phyloP scores from a whole-genome alignment of 1,140 invertebrate genomes.

The Calliopsis andreniformis region DNA sequence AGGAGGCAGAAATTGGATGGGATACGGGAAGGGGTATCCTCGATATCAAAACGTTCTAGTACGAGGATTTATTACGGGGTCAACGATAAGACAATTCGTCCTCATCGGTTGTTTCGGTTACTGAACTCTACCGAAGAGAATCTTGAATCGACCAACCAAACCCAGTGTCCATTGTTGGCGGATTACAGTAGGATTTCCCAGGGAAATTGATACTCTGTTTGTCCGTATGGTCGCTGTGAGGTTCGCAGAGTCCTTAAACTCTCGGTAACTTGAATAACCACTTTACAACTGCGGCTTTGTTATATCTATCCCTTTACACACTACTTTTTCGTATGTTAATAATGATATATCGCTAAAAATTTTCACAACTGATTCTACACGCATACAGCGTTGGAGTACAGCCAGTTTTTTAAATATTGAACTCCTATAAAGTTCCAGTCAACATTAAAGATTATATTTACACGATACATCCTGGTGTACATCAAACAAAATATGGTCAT shows the following conservation, averaged over 20 bases:
- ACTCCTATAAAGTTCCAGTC: too few relatives aligned
- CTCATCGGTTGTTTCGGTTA: slow-evolving; percentile 50
- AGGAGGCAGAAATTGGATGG: background rate
- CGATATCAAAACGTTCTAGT: slow-evolving; percentile 42
- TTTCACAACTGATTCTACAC: too few relatives aligned
- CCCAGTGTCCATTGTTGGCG: slow-evolving; percentile 63
- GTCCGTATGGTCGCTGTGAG: slow-evolving; percentile 49
- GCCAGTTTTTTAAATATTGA: too few relatives aligned
- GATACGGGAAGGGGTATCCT: slow-evolving; percentile 1
- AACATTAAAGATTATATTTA: background rate
- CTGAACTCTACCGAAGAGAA: slow-evolving; percentile 32
- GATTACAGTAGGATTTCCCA: slow-evolving; percentile 72
- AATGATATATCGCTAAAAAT: background rate
- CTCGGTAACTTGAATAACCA: slow-evolving; percentile 44
- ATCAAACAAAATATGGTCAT: too few relatives aligned
- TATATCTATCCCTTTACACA: background rate
- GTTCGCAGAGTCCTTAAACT: slow-evolving; percentile 34
- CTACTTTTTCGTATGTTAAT: slow-evolving; percentile 26
- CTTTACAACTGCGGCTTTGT: background rate
- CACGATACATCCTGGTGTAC: too few relatives aligned
- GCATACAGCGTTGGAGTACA: too few relatives aligned
- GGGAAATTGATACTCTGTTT: slow-evolving; percentile 72
- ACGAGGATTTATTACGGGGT: slow-evolving; percentile 39
- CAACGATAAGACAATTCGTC: slow-evolving; percentile 42
- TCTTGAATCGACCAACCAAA: slow-evolving; percentile 51